phyloP scores from a whole-genome alignment of 2,888 invertebrate genomes.

The Himalopsyche kuldschensis region DNA sequence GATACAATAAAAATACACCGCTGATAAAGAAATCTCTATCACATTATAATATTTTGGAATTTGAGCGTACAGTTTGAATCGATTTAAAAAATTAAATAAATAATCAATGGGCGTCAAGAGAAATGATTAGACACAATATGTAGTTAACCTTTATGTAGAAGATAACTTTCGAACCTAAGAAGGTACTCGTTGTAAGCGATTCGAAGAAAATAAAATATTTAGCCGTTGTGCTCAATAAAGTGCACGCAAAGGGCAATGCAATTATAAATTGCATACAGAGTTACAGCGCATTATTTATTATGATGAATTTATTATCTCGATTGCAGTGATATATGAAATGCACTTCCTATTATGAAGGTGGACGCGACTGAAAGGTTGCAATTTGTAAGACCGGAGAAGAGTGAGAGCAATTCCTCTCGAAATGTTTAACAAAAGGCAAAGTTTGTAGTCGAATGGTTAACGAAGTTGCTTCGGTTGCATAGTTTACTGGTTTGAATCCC shows the following conservation, averaged over 20 bases:
- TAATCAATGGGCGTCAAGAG: too few relatives aligned
- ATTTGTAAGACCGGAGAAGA: background rate
- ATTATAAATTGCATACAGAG: background rate
- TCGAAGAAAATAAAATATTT: background rate
- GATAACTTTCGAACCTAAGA: background rate
- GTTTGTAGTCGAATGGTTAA: too few relatives aligned
- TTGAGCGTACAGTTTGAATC: too few relatives aligned
- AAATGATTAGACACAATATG: background rate
- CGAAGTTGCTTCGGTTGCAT: too few relatives aligned
- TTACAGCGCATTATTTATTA: background rate
- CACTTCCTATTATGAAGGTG: background rate
- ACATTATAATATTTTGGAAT: too few relatives aligned
- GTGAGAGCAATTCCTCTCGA: background rate
- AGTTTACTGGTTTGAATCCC: too few relatives aligned
- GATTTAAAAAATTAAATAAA: too few relatives aligned
- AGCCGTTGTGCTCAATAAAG: background rate
- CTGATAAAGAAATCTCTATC: too few relatives aligned
- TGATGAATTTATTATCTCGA: background rate
- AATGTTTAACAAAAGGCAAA: background rate
- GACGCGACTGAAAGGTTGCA: background rate
- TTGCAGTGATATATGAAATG: background rate
- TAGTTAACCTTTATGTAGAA: background rate
- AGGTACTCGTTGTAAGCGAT: background rate
- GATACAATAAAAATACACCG: too few relatives aligned
- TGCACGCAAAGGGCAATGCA: background rate